phyloP scores from a whole-genome alignment of 2,797 vertebrate genomes.

The Artibeus lituratus region DNA sequence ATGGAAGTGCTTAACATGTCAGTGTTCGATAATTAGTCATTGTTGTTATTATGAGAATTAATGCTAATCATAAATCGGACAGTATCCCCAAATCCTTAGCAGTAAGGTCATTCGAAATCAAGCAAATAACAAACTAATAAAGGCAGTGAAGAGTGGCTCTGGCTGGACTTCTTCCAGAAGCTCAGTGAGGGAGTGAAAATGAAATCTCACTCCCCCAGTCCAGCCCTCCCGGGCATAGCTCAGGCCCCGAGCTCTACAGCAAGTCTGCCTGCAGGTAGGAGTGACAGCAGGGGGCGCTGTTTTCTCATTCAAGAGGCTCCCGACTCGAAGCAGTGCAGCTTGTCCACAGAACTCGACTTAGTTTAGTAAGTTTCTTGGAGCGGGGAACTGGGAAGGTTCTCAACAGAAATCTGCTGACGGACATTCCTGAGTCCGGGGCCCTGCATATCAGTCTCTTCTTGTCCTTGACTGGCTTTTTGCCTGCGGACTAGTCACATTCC shows the following conservation, averaged over 20 bases:
- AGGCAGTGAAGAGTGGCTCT: background rate
- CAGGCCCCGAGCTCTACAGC: rapidly evolving
- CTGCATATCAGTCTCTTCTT: background rate
- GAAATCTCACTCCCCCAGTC: too few species aligned
- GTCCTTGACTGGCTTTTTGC: background rate
- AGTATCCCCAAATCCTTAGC: background rate
- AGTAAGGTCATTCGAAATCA: background rate
- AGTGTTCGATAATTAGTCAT: background rate
- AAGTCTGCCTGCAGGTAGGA: background rate
- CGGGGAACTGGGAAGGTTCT: background rate
- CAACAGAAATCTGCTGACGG: background rate
- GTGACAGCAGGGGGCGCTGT: conserved; percentile 58
- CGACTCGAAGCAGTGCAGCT: rapidly evolving
- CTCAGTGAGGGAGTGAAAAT: background rate
- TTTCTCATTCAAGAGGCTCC: conserved; percentile 36
- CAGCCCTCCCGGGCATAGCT: background rate
- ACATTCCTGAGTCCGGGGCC: too few species aligned
- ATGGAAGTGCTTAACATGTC: background rate
- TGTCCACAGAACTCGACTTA: too few species aligned
- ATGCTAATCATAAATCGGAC: background rate
- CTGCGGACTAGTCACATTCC: background rate
- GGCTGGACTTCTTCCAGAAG: background rate
- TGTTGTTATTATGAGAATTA: background rate
- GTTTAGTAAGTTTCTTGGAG: background rate
- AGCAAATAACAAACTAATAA: background rate